These are phyloP conservation scores for Pachycephus smyrnensis DNA, from an alignment of 2,888 invertebrate genomes.

Conservation along the genomic window DNA sequence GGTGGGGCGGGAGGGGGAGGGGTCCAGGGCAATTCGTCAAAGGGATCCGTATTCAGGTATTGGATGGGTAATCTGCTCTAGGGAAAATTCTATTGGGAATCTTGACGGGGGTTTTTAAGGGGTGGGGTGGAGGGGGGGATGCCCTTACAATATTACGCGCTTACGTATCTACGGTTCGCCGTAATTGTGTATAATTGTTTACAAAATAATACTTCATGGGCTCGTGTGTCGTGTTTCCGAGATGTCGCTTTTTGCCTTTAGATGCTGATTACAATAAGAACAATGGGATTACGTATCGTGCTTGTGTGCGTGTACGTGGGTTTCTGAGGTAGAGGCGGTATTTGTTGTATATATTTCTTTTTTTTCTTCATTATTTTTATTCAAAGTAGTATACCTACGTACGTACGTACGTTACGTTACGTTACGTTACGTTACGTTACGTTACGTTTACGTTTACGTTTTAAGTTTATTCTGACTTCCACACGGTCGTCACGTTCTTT, in stretches of 20 bases:
- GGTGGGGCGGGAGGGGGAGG: background rate
- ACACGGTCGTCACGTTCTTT: background rate
- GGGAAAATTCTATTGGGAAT: slow-evolving; percentile 14
- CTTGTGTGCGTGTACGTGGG: background rate
- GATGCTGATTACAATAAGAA: background rate
- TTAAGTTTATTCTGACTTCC: background rate
- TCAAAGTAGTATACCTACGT: slow-evolving; percentile 43
- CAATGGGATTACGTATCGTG: background rate
- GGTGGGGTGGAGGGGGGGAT: background rate
- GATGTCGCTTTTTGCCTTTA: background rate
- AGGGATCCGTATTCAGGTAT: background rate
- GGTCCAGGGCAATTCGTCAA: background rate
- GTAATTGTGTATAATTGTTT: background rate
- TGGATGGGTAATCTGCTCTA: background rate
- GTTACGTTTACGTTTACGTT: slow-evolving; percentile 22
- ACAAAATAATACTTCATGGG: slow-evolving; percentile 17
- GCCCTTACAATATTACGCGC: background rate
- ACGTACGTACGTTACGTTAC: slow-evolving; percentile 30
- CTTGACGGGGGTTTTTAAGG: slow-evolving; percentile 21
- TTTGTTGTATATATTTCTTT: slow-evolving; percentile 28
- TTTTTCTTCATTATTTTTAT: background rate
- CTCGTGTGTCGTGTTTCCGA: background rate
- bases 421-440: no score
- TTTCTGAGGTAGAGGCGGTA: slow-evolving; percentile 56
- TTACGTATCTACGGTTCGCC: background rate